Percentiles rank a stretch among this genome's conserved stretches.
Conservation (phyloP, 2,888 invertebrate species). For the Yponomeuta sedellus region DNA sequence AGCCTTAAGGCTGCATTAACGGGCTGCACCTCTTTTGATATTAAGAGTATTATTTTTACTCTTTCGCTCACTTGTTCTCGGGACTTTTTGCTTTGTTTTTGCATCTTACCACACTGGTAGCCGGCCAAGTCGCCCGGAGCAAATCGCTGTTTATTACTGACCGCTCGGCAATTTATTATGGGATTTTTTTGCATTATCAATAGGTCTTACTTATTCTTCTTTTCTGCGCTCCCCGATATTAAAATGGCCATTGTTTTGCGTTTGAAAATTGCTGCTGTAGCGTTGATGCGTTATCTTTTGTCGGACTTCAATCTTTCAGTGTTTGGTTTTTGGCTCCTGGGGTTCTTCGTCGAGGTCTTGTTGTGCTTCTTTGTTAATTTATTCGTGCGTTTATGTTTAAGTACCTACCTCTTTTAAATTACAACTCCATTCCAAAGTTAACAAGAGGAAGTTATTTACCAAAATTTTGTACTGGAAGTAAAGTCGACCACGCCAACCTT, state of each 20-base stretch:
- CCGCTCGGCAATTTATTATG: constrained; percentile 72
- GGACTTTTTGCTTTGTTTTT: constrained; percentile 35
- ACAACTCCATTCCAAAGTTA: no score
- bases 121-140: constrained; percentile 67
- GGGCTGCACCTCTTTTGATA: constrained; percentile 73
- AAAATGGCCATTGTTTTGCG: constrained; percentile 70
- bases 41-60: constrained; percentile 70
- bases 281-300: constrained; percentile 55
- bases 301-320: constrained; percentile 35
- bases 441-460: no score
- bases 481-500: no score
- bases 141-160: constrained; percentile 73
- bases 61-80: constrained; percentile 26
- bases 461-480: no score
- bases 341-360: constrained; percentile 2
- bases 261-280: constrained; percentile 59
- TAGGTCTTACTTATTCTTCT: constrained; percentile 63
- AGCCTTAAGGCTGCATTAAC: constrained; percentile 70
- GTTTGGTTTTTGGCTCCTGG: constrained; percentile 12
- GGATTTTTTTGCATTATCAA: constrained; percentile 75
- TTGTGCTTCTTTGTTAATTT: constrained; percentile 5
- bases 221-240: constrained; percentile 49
- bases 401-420: no score
- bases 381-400: neutral
- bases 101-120: constrained; percentile 63